phyloP scores from a whole-genome alignment of 2,113 vertebrate genomes.

The Larimichthys polyactis region DNA sequence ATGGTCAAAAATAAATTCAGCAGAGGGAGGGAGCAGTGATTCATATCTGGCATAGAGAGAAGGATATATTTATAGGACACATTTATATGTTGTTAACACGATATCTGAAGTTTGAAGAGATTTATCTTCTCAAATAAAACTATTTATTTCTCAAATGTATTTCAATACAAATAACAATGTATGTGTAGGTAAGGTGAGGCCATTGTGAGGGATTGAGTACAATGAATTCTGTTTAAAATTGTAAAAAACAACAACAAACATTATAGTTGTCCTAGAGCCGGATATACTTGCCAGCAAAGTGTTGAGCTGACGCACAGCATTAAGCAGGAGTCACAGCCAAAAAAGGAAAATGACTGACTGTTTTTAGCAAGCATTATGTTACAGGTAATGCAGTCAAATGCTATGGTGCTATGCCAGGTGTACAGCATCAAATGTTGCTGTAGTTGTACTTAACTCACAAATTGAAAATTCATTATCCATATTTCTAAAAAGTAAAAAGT shows the following conservation, averaged over 20 bases:
- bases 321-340: conserved; percentile 7
- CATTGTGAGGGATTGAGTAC: background rate
- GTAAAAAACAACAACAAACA: background rate
- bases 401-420: no score
- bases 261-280: background rate
- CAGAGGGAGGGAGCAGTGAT: conserved; percentile 31
- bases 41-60: conserved; percentile 34
- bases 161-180: background rate
- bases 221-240: background rate
- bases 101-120: conserved; percentile 11
- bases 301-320: background rate
- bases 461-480: no score
- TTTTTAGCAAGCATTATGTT: background rate
- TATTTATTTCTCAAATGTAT: background rate
- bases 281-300: background rate
- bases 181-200: background rate
- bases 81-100: conserved; percentile 41
- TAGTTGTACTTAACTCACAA: background rate
- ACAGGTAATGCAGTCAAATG: background rate
- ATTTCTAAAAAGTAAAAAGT: no score
- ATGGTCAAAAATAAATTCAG: conserved; percentile 62
- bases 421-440: background rate
- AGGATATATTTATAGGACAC: conserved; percentile 60
- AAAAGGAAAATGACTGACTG: conserved; percentile 2
- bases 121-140: background rate